phyloP scores from a whole-genome alignment of 2,113 vertebrate species.

The Pomatorhinus ruficollis region DNA sequence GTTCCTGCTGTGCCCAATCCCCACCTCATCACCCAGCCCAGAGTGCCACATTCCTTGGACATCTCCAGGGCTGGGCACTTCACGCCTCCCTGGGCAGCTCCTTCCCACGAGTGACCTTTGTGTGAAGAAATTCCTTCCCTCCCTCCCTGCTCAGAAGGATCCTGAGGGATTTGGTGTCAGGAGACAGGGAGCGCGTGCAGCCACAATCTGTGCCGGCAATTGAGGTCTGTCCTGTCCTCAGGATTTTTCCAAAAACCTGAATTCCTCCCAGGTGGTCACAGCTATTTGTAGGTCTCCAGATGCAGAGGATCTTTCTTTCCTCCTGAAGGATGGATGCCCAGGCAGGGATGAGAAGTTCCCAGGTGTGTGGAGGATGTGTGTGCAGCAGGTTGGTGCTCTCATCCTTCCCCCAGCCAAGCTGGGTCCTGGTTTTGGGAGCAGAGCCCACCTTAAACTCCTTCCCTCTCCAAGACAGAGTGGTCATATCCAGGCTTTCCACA shows the following conservation, averaged over 20 bases:
- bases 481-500: background rate
- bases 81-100: background rate
- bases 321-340: background rate
- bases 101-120: background rate
- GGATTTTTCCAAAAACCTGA: background rate
- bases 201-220: background rate
- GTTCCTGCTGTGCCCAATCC: background rate
- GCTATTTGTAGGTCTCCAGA: background rate
- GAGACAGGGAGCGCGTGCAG: background rate
- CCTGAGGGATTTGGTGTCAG: background rate
- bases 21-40: background rate
- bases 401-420: background rate
- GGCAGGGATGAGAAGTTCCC: background rate
- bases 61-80: background rate
- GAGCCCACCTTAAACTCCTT: background rate
- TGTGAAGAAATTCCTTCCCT: background rate
- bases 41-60: background rate
- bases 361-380: background rate
- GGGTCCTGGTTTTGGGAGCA: background rate
- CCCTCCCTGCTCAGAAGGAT: background rate
- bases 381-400: background rate
- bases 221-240: background rate
- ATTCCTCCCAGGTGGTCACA: background rate
- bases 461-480: background rate
- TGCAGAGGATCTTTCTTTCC: background rate